Conservation (phyloP, 1,140 invertebrate genomes). For the Coelopa frigida region DNA sequence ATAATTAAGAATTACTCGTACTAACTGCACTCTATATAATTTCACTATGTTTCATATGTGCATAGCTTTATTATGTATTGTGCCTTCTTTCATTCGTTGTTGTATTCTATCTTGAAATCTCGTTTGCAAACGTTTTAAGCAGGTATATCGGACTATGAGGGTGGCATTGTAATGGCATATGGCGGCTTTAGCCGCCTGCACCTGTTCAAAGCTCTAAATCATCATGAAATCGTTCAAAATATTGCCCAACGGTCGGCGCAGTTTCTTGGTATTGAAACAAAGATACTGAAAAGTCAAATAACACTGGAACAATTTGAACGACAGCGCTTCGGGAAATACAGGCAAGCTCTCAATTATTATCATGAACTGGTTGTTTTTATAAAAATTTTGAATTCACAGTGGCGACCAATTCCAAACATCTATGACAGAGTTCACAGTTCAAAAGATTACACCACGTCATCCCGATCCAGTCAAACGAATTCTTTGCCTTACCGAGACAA, state of each 20-base stretch:
- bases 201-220: constrained; percentile 76
- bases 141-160: constrained; percentile 61
- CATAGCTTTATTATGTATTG: background rate
- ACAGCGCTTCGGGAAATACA: constrained; percentile 85
- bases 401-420: constrained; percentile 84
- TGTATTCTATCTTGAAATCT: constrained; percentile 24
- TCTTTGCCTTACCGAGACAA: constrained; percentile 92
- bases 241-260: constrained; percentile 71
- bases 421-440: constrained; percentile 84
- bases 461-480: constrained; percentile 73
- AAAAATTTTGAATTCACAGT: constrained; percentile 48
- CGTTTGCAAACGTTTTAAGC: constrained; percentile 40
- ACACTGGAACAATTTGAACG: constrained; percentile 76
- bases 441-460: constrained; percentile 75
- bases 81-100: background rate
- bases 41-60: constrained; percentile 1
- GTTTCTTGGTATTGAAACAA: constrained; percentile 75
- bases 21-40: constrained; percentile 5
- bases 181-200: constrained; percentile 83
- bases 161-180: constrained; percentile 82
- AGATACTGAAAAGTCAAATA: constrained; percentile 74
- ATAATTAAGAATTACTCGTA: too few species aligned
- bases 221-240: constrained; percentile 79
- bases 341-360: constrained; percentile 48
- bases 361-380: background rate